Base-by-base conservation (phyloP, 2,113 vertebrate species). In the Aptenodytes forsteri region DNA sequence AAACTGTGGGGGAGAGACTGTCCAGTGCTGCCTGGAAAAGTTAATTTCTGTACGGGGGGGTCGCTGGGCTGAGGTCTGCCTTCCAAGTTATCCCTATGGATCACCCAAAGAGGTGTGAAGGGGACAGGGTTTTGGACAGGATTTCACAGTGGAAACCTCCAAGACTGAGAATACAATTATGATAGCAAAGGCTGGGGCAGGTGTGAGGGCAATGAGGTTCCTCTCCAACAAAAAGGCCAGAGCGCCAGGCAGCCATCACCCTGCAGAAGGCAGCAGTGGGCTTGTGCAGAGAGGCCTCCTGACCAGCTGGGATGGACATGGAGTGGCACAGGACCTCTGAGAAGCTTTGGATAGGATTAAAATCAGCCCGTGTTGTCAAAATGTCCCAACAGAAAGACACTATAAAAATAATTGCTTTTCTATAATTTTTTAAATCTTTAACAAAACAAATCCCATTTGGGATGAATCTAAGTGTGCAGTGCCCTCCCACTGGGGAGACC, bases 401-500 rank as follows among this genome's bases (percentile, higher is more conserved):
- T 12, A 10, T 4, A 21, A 47, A 94, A 90, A 70, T 6, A 78
- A 42, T 47, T 32, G 16, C 1, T 32, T 65, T 77, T 61, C 19
- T 50, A 1, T 27, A 38, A 7, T 19, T 49, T 19, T 70, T 73
- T 11, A 6, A 78, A 56, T 65, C 25, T 25, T 73, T 44, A 71
- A 47, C 6, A 47, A 71, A 90, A 44, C 7, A 61, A 30, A 40
- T 21, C 7, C 12, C 3, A 8, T 11, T 30, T 36, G 4, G 2
- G 9, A 10, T 44, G 42, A 72, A 58, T 20, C 2, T 44, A 19
- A 55, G 40, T 76, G 8, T 10, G 7, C 4, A 16, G 19, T 0
- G 0, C 21, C 15, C 27, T 71, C 36, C 10, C 15, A 15, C 8
- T 2, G 1, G 16, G 26, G 20, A 44, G 20, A 54, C 2, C 12